Percentiles rank a stretch among this genome's conserved stretches.
These are phyloP conservation scores for Drosophila fungiperda DNA, from an alignment of 2,888 invertebrate genomes.

Conservation along the genomic window DNA sequence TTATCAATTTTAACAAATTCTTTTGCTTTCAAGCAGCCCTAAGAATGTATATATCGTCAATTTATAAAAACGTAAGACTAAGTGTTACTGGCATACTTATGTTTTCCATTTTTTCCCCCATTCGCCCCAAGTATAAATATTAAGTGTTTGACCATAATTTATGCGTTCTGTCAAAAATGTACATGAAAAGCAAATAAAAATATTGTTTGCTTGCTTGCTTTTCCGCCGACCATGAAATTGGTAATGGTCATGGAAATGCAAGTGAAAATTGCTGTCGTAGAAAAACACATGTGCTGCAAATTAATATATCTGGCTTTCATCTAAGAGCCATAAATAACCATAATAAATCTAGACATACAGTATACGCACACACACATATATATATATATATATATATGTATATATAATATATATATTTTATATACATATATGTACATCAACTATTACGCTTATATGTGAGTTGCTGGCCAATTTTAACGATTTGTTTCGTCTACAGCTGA, in stretches of 20 bases:
- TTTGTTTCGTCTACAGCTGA: constrained; percentile 76
- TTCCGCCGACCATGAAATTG: constrained; percentile 17
- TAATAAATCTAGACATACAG: constrained; percentile 32
- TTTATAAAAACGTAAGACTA: background rate
- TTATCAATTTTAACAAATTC: background rate
- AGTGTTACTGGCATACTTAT: background rate
- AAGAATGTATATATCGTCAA: background rate
- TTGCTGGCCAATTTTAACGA: constrained; percentile 41
- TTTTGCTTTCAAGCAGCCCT: background rate
- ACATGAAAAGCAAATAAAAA: constrained; percentile 61
- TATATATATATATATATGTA: constrained; percentile 1
- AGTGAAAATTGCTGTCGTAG: constrained; percentile 50
- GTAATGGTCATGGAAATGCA: constrained; percentile 45
- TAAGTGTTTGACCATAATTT: constrained; percentile 40
- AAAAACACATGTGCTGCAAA: constrained; percentile 65
- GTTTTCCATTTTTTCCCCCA: background rate
- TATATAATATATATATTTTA: background rate
- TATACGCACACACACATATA: constrained; percentile 2
- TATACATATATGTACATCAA: background rate
- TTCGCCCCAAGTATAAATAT: background rate
- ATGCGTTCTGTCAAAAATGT: constrained; percentile 52
- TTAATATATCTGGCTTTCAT: constrained; percentile 70
- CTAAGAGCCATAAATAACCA: constrained; percentile 73
- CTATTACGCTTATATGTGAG: constrained; percentile 9
- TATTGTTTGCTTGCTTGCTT: constrained; percentile 26